Base-by-base conservation (phyloP, 2,888 invertebrate genomes). In the Ctenicera cuprea region DNA sequence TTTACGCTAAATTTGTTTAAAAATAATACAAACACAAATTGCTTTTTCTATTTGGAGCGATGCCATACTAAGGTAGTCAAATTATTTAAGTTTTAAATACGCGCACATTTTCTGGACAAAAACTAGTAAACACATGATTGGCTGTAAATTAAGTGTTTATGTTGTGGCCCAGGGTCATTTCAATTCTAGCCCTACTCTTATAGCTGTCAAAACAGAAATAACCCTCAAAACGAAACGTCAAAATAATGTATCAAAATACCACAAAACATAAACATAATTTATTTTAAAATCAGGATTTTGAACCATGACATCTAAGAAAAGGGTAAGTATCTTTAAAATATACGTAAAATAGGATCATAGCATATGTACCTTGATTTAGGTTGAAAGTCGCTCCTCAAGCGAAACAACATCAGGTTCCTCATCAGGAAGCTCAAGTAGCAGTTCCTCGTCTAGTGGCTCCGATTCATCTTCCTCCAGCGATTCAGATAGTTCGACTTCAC, bases 401-500 rank as follows among this genome's bases (percentile, higher is more conserved):
- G 92, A 91, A 78, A 90, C 91, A 73, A 91, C 91, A 79, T 92
- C 93, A 33, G 92, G 90, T 5, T 59, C 59, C 3, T 38, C 59
- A 4, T 93, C 94, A 0, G 94, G 92, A 78, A 93, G 90, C 80
- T 89, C 90, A 0, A 88, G 92, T 0, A 93, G 93, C 80, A 92
- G 91, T 43, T 92, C 92, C 72, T 92, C 92, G 0, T 92, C 91
- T 68, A 92, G 91, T 74, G 92, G 91, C 68, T 92, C 93, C 0
- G 94, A 91, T 45, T 92, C 93, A 3, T 93, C 91, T 0, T 92
- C 91, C 1, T 91, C 92, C 43, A 93, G 92, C 80, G 94, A 94
- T 78, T 91, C 92, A 0, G 94, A 94, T 76, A 92, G 94, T 0
- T 92, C 93, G 0, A 88, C 89, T 1, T 91, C 88, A 0, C 87